These are phyloP conservation scores for Chlorops oryzae DNA, from an alignment of 1,140 invertebrate genomes.

Conservation along the genomic window DNA sequence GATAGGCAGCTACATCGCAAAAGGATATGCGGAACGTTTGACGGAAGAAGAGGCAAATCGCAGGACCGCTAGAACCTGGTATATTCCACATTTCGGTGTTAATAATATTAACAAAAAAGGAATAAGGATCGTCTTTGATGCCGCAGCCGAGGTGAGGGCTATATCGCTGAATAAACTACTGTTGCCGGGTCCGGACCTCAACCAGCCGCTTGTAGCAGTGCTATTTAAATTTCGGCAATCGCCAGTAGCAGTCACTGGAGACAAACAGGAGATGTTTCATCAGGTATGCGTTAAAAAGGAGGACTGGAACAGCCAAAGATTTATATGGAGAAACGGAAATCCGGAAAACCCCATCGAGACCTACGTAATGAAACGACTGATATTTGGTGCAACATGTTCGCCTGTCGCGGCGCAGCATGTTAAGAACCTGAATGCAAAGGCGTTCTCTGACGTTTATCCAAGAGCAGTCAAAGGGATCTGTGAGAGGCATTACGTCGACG, in stretches of 20 bases:
- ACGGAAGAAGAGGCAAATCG: neutral
- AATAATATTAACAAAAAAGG: conserved; percentile 25
- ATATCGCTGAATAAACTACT: conserved; percentile 1
- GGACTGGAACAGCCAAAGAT: conserved; percentile 12
- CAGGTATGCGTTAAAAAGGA: conserved; percentile 8
- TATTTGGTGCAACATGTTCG: conserved; percentile 33
- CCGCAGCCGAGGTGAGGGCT: conserved; percentile 17
- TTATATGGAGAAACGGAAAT: conserved; percentile 10
- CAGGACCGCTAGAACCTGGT: conserved; percentile 15
- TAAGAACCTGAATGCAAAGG: conserved; percentile 21
- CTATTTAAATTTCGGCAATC: conserved; percentile 9
- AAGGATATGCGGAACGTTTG: conserved; percentile 19
- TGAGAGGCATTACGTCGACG: conserved; percentile 41
- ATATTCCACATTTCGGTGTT: conserved; percentile 33
- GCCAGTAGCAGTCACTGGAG: conserved; percentile 3
- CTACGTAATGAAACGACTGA: conserved; percentile 32
- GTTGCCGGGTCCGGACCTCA: conserved; percentile 4
- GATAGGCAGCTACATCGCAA: conserved; percentile 16
- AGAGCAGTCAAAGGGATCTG: conserved; percentile 26
- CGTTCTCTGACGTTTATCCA: conserved; percentile 6
- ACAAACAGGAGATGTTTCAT: conserved; percentile 12
- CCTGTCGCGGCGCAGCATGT: no score
- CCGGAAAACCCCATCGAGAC: neutral
- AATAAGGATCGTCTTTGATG: conserved; percentile 32
- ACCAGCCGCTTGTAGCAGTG: conserved; percentile 4